Base-by-base conservation (phyloP, 2,797 vertebrate species). In the Micropoecilia bifurca region DNA sequence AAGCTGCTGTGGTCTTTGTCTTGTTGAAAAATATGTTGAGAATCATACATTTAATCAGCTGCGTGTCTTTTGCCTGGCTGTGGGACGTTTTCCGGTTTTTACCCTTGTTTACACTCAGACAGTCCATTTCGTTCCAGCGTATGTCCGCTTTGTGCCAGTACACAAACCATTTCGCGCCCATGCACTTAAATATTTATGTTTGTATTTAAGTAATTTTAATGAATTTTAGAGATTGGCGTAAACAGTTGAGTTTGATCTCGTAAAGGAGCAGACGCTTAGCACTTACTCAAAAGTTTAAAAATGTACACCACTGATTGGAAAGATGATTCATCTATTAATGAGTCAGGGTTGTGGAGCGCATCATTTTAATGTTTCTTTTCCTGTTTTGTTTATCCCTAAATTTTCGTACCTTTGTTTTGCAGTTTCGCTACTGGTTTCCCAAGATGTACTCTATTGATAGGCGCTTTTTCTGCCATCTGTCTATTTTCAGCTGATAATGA, bases 401-500 rank as follows among this genome's bases (percentile, higher is more conserved):
- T 80, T 45, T 77, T 66, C 72, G 69, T 76, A 76, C 9, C 33
- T 79, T 77, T 81, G 79, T 78, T 76, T 76, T 85, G 83, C 73
- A 47, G 85, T 84, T 81, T 74, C 28, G 76, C 47, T 76, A 77
- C 55, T 78, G 18, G 13, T 71, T 75, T 77, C 25, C 36, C 16
- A 25, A 69, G 39, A 74, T 4, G 18, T 71, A 39, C 9, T 12
- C 0, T 47, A 4, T 46, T 71, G n/a, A 74, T 3, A 10, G 50
- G 18, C 36, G 22, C 41, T 55, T 77, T 39, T 86, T 74, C 53
- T 71, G 75, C 20, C 10, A 72, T 71, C 30, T 82, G 78, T 80
- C 85, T 90, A 72, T 82, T 90, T 47, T 0, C 92, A 99, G 99
- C 99, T 57, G 98, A 99, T 95, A 99, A 97, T 33, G 98, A 99